Evolutionary conservation across 35 echinoderm and acorn worm genomes (phyloP).

Genomic region (Ophiothrix spiculata): DNA sequence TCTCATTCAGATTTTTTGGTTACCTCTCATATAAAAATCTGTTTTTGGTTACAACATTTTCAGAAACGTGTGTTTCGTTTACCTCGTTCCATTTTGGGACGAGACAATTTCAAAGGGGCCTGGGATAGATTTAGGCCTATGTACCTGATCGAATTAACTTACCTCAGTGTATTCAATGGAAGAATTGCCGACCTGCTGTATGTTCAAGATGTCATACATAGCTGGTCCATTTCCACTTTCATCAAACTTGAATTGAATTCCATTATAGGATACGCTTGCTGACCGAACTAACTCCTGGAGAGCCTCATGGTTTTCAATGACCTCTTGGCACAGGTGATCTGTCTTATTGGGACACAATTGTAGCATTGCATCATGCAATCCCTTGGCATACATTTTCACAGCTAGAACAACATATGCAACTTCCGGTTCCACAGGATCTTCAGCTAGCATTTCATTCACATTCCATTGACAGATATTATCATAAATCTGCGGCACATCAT

Average conservation of each 20-base stretch:
- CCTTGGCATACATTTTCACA: constrained; percentile 68
- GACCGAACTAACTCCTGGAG: constrained; percentile 38
- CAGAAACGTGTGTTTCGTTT: no score
- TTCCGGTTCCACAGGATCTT: constrained; percentile 57
- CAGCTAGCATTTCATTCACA: constrained; percentile 4
- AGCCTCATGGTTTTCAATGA: constrained; percentile 38
- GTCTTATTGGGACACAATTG: constrained; percentile 61
- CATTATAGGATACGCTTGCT: constrained; percentile 55
- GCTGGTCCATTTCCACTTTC: constrained; percentile 66
- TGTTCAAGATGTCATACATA: constrained; percentile 70
- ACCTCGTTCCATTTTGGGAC: no score
- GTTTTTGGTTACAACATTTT: no score
- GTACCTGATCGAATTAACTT: no score
- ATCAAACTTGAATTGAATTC: constrained; percentile 47
- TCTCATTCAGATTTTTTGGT: no score
- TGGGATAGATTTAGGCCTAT: no score
- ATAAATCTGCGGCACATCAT: background rate
- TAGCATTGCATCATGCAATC: constrained; percentile 62
- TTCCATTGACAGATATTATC: constrained; percentile 25
- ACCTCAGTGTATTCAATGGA: no score
- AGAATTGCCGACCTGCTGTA: constrained; percentile 5
- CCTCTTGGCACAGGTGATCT: constrained; percentile 55
- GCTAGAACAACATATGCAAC: constrained; percentile 72
- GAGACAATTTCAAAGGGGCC: no score
- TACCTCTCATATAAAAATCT: no score